phyloP scores from a whole-genome alignment of 2,888 invertebrate species.

The Xestia c-nigrum region DNA sequence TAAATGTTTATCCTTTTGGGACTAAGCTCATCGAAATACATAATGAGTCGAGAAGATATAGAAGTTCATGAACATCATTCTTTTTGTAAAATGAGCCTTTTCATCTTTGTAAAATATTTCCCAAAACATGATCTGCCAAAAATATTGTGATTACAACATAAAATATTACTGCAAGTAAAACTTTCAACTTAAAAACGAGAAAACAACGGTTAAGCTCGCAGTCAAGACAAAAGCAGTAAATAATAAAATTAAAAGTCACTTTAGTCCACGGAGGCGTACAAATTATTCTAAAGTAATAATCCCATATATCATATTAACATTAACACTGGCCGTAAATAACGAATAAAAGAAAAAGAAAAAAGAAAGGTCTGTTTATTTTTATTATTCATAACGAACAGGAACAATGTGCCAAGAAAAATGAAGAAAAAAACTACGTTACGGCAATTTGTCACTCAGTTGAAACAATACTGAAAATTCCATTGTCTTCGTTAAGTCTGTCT shows the following conservation, averaged over 20 bases:
- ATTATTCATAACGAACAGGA: conserved; percentile 68
- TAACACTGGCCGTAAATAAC: conserved; percentile 78
- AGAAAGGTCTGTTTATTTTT: conserved; percentile 69
- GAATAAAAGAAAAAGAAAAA: conserved; percentile 71
- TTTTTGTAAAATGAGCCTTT: conserved; percentile 36
- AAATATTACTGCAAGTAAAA: conserved; percentile 64
- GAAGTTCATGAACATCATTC: conserved; percentile 35
- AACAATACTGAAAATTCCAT: conserved; percentile 79
- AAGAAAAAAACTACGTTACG: conserved; percentile 70
- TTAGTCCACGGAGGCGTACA: conserved; percentile 77
- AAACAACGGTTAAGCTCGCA: conserved; percentile 65
- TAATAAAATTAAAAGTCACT: conserved; percentile 81
- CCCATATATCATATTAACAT: conserved; percentile 81
- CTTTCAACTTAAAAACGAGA: conserved; percentile 70
- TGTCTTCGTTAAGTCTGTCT: conserved; percentile 77
- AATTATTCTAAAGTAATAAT: conserved; percentile 82
- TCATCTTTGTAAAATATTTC: conserved; percentile 45
- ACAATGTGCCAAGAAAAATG: conserved; percentile 78
- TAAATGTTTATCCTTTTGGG: not conserved
- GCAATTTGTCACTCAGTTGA: conserved; percentile 85
- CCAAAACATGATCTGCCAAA: conserved; percentile 58
- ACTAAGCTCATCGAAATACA: not conserved
- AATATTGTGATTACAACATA: conserved; percentile 65
- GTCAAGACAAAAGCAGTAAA: conserved; percentile 84
- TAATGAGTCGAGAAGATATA: conserved; percentile 29